Evolutionary conservation across 2,797 vertebrate species (phyloP).

Genomic region (Dromococcyx pavoninus): DNA sequence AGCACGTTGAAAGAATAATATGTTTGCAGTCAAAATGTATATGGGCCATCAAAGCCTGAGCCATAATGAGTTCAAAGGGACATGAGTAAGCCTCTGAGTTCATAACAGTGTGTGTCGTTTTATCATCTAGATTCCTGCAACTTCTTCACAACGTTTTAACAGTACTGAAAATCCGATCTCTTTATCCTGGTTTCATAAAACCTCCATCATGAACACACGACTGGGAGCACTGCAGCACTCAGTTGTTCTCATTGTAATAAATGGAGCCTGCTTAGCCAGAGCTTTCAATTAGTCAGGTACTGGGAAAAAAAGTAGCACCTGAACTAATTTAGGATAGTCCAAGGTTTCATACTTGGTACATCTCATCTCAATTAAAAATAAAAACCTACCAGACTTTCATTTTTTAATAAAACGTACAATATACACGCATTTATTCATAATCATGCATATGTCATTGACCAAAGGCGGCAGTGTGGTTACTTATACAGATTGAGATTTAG

Average conservation of each 20-base stretch:
- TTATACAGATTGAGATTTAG: background rate
- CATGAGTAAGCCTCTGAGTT: background rate
- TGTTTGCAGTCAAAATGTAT: background rate
- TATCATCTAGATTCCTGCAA: background rate
- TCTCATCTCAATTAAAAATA: background rate
- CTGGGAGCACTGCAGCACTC: background rate
- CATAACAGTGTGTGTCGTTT: background rate
- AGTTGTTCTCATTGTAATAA: background rate
- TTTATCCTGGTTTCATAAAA: background rate
- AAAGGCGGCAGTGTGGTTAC: background rate
- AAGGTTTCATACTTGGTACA: background rate
- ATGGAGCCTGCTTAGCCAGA: background rate
- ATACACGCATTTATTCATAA: background rate
- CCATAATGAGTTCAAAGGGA: background rate
- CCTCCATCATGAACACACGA: background rate
- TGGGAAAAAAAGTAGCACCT: background rate
- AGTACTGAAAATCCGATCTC: background rate
- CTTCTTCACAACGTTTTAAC: background rate
- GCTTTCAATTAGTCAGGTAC: background rate
- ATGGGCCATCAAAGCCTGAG: background rate
- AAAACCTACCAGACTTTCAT: background rate
- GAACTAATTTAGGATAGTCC: background rate
- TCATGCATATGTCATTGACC: background rate
- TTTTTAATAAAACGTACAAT: background rate
- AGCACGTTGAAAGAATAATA: background rate